Evolutionary conservation across 2,113 vertebrate species (phyloP), one percentile per base, ranked within the genome.

Genomic region (Gracilinanus agilis): DNA sequence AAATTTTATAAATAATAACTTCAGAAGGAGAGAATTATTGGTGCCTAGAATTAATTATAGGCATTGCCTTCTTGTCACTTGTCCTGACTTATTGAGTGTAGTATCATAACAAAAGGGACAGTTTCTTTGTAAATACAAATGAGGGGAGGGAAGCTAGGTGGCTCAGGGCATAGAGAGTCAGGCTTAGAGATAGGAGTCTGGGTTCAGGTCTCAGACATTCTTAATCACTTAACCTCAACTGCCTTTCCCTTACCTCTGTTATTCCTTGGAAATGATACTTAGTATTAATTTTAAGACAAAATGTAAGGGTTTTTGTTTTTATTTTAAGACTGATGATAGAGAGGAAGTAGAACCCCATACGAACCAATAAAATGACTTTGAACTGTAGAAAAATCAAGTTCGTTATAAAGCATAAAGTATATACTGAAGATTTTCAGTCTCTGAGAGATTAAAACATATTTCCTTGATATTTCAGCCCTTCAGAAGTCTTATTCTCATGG

Each of bases 301-400:
- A 49, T 49, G 49, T 49, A 49, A 49, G 5, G 49, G 49, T 2
- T 49, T 49, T 49, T 49, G 49, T 49, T 49, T 49, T 49, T 5
- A 49, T 49, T 49, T 83, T 40, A 83, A n/a, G 34, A 21, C 16
- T 83, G 34, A 40, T 93, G 54, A 25, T 44, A 94, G 58, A 2
- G 44, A 34, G 58, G 93, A 91, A 25, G n/a, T 21, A 2, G n/a
- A 90, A 53, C 90, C 58, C 90, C 92, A 96, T 88, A 10, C 55
- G 90, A 89, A 54, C 29, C 67, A 54, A 55, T 34, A 23, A 96
- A 49, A 94, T 88, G 58, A 96, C 0, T 49, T n/a, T 55, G 49
- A 40, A 95, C 53, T 55, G 40, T 29, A 91, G 29, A 92, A 58
- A 90, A 93, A 90, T 58, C 40, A 90, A 55, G 67, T 55, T 0